These are phyloP conservation scores for Varecia variegata DNA, from an alignment of 2,797 vertebrate genomes.

Conservation along the genomic window DNA sequence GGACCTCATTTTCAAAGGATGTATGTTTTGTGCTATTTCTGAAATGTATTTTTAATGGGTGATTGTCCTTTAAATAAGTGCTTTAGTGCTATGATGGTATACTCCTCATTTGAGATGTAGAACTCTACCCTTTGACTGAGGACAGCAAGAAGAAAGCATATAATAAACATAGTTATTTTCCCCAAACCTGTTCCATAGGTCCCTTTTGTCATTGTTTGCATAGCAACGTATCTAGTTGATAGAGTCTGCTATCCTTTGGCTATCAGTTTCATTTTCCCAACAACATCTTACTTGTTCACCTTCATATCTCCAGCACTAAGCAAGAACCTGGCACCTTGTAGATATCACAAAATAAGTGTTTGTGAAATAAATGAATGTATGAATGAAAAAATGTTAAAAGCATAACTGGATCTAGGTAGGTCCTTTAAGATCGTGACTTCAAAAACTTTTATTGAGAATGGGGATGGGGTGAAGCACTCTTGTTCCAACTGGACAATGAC, in stretches of 20 bases:
- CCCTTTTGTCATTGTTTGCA: not conserved
- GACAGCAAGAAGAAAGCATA: not conserved
- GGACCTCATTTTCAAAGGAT: conserved; percentile 3
- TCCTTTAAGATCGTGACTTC: not conserved
- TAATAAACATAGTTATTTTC: not conserved
- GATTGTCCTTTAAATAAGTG: not conserved
- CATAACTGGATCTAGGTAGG: not conserved
- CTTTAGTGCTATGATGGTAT: not conserved
- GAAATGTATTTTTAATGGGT: not conserved
- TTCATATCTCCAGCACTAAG: not conserved
- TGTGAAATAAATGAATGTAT: not conserved
- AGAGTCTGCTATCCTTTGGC: fast-evolving
- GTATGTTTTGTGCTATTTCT: not conserved
- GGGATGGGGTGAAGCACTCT: not conserved
- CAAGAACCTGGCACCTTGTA: not conserved
- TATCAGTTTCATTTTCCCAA: not conserved
- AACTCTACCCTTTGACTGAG: not conserved
- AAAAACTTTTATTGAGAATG: not conserved
- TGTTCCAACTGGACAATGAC: not conserved
- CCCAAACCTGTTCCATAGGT: not conserved
- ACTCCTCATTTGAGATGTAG: not conserved
- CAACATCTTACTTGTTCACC: not conserved
- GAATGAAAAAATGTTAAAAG: not conserved
- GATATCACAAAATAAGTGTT: not conserved
- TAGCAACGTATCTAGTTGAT: not conserved